Evolutionary conservation across 2,797 vertebrate species (phyloP).

Genomic region (Melanotaenia nigrans): DNA sequence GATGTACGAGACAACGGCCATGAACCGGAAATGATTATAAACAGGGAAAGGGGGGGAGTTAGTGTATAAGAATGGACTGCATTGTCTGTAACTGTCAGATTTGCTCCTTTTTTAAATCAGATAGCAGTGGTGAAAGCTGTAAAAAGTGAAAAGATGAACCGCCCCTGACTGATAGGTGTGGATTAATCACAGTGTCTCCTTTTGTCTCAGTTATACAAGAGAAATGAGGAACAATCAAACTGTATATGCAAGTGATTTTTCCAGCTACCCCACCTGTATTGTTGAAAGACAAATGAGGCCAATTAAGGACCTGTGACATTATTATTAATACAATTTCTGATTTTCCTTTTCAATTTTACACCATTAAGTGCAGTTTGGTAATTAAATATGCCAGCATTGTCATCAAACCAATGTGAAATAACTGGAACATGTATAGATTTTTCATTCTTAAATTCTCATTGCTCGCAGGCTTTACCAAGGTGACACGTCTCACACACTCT

Average conservation of each 20-base stretch:
- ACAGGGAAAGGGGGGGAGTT: conserved; percentile 65
- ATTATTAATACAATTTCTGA: conserved; percentile 55
- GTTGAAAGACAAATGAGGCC: conserved; percentile 73
- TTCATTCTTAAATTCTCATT: conserved; percentile 60
- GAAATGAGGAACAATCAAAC: conserved; percentile 68
- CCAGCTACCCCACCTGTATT: conserved; percentile 64
- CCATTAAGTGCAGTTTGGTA: conserved; percentile 57
- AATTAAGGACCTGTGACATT: conserved; percentile 71
- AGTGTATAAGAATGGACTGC: conserved; percentile 57
- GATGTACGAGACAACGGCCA: conserved; percentile 77
- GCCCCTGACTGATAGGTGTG: conserved; percentile 67
- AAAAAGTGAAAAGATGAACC: conserved; percentile 70
- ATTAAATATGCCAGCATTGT: conserved; percentile 63
- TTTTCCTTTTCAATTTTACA: conserved; percentile 41
- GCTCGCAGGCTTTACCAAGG: conserved; percentile 72
- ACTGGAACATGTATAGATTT: conserved; percentile 62
- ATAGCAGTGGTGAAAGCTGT: conserved; percentile 64
- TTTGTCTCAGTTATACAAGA: conserved; percentile 70
- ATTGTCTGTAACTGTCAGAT: conserved; percentile 78
- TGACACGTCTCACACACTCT: conserved; percentile 69
- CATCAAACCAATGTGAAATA: conserved; percentile 50
- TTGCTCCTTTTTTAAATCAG: conserved; percentile 71
- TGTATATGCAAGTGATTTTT: conserved; percentile 54
- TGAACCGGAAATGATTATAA: conserved; percentile 78
- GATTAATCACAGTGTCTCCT: conserved; percentile 72